Conservation (phyloP, 2,797 vertebrate genomes). For the Sebastes minor region DNA sequence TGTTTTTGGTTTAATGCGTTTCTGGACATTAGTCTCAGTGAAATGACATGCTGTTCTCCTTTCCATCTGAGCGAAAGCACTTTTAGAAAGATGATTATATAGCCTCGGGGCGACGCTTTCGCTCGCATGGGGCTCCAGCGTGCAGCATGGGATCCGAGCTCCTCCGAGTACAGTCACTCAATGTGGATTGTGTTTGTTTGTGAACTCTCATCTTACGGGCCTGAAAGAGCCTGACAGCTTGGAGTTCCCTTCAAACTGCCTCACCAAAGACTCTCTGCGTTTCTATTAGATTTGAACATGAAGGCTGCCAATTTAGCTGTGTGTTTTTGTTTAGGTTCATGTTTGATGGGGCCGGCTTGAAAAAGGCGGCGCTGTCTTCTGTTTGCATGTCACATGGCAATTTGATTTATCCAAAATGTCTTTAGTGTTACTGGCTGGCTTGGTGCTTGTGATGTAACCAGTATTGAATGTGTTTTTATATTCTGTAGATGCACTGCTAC, state of each 20-base stretch:
- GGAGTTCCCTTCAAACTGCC: slow-evolving; percentile 57
- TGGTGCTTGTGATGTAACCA: slow-evolving; percentile 44
- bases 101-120: slow-evolving; percentile 64
- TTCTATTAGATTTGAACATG: slow-evolving; percentile 74
- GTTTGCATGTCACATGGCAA: slow-evolving; percentile 63
- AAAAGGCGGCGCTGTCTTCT: slow-evolving; percentile 59
- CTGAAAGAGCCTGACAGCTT: slow-evolving; percentile 64
- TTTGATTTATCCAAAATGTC: slow-evolving; percentile 63
- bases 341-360: slow-evolving; percentile 70
- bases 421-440: slow-evolving; percentile 42
- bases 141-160: slow-evolving; percentile 50
- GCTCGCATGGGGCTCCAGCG: slow-evolving; percentile 56
- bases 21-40: slow-evolving; percentile 79
- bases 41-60: slow-evolving; percentile 78
- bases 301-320: slow-evolving; percentile 67
- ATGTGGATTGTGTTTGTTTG: slow-evolving; percentile 81
- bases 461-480: slow-evolving; percentile 28
- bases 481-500: background rate
- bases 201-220: slow-evolving; percentile 66
- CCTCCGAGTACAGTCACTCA: slow-evolving; percentile 61
- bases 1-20: slow-evolving; percentile 77
- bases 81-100: slow-evolving; percentile 78
- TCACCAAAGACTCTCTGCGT: slow-evolving; percentile 60
- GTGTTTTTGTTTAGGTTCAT: slow-evolving; percentile 78
- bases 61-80: slow-evolving; percentile 70